Base-by-base conservation (phyloP, 2,113 vertebrate genomes). In the Proterorhinus semilunaris region DNA sequence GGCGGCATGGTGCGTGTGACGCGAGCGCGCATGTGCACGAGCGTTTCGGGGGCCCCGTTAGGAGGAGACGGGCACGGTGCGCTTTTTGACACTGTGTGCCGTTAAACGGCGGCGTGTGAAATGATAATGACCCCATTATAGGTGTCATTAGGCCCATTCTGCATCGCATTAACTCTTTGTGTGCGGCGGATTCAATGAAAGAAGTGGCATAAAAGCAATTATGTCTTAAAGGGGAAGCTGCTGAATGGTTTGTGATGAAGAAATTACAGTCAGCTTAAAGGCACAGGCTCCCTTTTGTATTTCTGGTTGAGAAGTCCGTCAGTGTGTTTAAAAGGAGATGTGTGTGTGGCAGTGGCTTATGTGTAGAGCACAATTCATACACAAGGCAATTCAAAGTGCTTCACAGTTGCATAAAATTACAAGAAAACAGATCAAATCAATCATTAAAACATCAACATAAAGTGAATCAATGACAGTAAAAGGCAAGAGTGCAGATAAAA, bases 91-190 rank as follows among this genome's bases (percentile, higher is more conserved):
- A 70, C 58, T 61, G 61, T 44, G 5, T 67, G 71, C 68, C 68
- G 69, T 68, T 70, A 69, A 54, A 11, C 50, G 36, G 55, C 65
- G n/a, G 61, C 64, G 80, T 82, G 85, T 81, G 78, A 85, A 76
- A 83, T 81, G 74, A 73, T 83, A 86, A 88, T 85, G 74, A 82
- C 82, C 75, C 75, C 76, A 86, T 87, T 84, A 85, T 71, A 62
- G 65, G 78, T 71, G 78, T 83, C 80, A 83, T 81, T 71, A 82
- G 53, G 74, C 59, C 62, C 85, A n/a, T 71, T 76, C 78, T 83
- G 55, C 83, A 80, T 59, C 65, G 65, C 80, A 82, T 66, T 65
- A 71, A 0, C 52, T 47, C 66, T 43, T 67, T 27, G 72, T 50
- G 75, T 42, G 68, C 66, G 70, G 58, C 15, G 58, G 45, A 45